Base-by-base conservation (phyloP, 2,113 vertebrate genomes). In the Oryzias curvinotus region DNA sequence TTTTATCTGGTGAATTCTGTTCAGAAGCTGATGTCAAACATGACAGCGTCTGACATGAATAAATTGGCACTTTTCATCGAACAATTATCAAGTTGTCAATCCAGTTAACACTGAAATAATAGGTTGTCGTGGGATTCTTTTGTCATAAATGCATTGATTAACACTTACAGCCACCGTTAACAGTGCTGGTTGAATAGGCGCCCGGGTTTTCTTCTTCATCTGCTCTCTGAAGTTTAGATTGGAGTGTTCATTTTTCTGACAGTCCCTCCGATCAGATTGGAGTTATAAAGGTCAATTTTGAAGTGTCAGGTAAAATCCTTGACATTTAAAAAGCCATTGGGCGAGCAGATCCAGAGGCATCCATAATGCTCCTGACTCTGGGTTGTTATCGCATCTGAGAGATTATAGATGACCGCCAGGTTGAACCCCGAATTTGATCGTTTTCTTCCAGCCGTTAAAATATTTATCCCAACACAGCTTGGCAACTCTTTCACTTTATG, bases 291-390 rank as follows among this genome's bases (percentile, higher is more conserved):
- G 87, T 90, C 86, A 89, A 75, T 87, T 85, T 79, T 19, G 57
- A 84, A 71, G 75, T 87, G 78, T 87, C 85, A 84, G 82, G 82
- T 87, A 85, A 86, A 87, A 85, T 91, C 82, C 86, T 84, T 92
- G 91, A 91, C 88, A 91, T 92, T 92, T 90, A 65, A 90, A 91
- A 89, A 85, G 81, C 78, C 73, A 86, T 87, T 89, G 69, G 36
- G 68, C 63, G 62, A 84, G 75, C 56, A 61, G 80, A 90, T 78
- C 87, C 75, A 68, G 76, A 84, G 68, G 57, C 74, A 81, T 78
- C 74, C 83, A 86, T 73, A 62, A 88, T 78, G 81, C 75, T 48
- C 79, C 76, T 65, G 82, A 80, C 59, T 86, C 57, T 49, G 59
- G 77, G 57, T 77, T 70, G 68, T 90, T 84, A 83, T 86, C 81